Conservation (phyloP, 1,140 invertebrate species). For the Aphaenogaster rudis region DNA sequence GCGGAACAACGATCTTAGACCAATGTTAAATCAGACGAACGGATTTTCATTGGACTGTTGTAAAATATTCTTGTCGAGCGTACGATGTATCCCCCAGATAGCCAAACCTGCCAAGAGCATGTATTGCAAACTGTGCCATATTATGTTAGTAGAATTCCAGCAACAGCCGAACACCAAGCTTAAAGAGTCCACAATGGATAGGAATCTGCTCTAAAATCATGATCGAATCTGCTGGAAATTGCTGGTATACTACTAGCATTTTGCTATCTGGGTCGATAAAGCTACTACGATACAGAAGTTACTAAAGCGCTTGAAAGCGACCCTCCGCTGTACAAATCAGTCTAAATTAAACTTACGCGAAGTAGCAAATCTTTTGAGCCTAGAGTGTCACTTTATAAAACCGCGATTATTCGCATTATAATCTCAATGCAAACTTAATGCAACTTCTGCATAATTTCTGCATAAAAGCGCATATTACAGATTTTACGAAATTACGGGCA, state of each 20-base stretch:
- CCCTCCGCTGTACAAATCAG: neutral
- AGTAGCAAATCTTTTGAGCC: neutral
- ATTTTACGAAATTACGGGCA: constrained; percentile 27
- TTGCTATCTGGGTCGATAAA: no score
- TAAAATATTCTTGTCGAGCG: constrained; percentile 2
- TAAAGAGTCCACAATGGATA: no score
- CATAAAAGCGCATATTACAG: neutral
- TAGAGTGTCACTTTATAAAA: neutral
- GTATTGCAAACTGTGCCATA: no score
- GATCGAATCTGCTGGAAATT: no score
- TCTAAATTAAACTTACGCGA: constrained; percentile 13
- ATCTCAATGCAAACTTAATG: neutral
- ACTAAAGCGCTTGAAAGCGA: constrained; percentile 29
- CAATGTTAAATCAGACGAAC: neutral
- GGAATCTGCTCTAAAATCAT: no score
- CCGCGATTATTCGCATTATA: neutral
- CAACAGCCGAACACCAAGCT: no score
- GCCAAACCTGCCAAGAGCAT: no score
- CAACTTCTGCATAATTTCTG: neutral
- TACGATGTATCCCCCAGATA: no score
- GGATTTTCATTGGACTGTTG: neutral
- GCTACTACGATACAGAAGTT: constrained; percentile 3
- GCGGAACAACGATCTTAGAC: constrained; percentile 11
- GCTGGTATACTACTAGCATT: no score
- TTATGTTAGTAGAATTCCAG: no score